Conservation (phyloP, 2,113 vertebrate genomes). For the Tupaia tana region DNA sequence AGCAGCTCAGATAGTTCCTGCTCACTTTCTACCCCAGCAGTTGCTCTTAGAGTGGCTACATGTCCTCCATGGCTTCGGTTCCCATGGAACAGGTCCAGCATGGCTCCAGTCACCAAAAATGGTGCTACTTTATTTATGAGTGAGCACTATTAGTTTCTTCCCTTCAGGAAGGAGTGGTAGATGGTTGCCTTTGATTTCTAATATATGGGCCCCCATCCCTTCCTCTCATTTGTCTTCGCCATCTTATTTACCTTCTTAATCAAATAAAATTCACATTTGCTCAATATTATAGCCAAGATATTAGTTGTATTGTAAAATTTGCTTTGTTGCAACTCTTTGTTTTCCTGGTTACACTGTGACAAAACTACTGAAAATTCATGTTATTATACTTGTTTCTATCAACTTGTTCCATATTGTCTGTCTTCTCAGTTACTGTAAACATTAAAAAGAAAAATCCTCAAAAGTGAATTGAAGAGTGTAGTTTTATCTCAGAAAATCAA, state of each 20-base stretch:
- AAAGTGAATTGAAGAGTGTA: not conserved
- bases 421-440: not conserved
- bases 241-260: not conserved
- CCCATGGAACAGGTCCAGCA: accelerated
- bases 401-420: not conserved
- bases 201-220: not conserved
- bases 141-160: not conserved
- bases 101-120: accelerated
- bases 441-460: not conserved
- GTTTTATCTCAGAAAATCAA: not conserved
- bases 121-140: not conserved
- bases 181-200: not conserved
- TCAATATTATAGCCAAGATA: constrained; percentile 11
- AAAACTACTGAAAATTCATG: not conserved
- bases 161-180: accelerated
- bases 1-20: accelerated
- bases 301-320: constrained; percentile 60
- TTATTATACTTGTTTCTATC: not conserved
- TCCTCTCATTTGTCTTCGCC: not conserved
- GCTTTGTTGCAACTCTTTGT: not conserved
- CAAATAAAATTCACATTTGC: constrained; percentile 20
- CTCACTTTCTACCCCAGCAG: not conserved
- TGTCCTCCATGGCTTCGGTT: not conserved
- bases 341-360: not conserved
- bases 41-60: too few species aligned